Evolutionary conservation across 2,113 vertebrate species (phyloP).

Genomic region (Nothocercus nigrocapillus): DNA sequence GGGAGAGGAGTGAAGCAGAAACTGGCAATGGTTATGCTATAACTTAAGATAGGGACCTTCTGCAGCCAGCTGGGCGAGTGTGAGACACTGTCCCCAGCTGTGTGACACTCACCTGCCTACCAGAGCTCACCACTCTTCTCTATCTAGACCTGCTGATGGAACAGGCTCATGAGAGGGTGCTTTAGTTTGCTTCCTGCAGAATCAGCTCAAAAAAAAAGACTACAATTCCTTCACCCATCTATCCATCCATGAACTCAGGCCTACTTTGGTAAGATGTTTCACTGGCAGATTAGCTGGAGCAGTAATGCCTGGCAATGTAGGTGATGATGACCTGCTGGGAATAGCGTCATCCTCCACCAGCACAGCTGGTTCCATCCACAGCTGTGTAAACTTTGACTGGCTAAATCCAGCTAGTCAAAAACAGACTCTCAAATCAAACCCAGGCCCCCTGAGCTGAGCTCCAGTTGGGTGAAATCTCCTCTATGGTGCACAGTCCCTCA

Average conservation of each 20-base stretch:
- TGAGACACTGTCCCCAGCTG: neutral
- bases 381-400: constrained; percentile 49
- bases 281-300: neutral
- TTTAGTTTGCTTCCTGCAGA: neutral
- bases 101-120: neutral
- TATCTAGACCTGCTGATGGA: neutral
- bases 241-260: neutral
- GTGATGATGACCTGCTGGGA: constrained; percentile 17
- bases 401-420: constrained; percentile 51
- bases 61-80: neutral
- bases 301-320: neutral
- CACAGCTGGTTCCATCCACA: constrained; percentile 36
- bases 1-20: neutral
- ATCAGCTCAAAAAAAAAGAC: neutral
- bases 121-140: neutral
- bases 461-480: neutral
- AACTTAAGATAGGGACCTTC: neutral
- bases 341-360: constrained; percentile 6
- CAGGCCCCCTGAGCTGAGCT: constrained; percentile 7
- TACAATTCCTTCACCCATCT: neutral
- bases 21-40: neutral
- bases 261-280: neutral
- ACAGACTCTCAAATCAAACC: constrained; percentile 31
- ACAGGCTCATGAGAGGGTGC: neutral
- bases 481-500: constrained; percentile 7